A percentile compares a stretch with the other conserved stretches of the same genome.
Evolutionary conservation across 2,888 invertebrate genomes (phyloP).

Genomic region (Epistrophella euchroma): DNA sequence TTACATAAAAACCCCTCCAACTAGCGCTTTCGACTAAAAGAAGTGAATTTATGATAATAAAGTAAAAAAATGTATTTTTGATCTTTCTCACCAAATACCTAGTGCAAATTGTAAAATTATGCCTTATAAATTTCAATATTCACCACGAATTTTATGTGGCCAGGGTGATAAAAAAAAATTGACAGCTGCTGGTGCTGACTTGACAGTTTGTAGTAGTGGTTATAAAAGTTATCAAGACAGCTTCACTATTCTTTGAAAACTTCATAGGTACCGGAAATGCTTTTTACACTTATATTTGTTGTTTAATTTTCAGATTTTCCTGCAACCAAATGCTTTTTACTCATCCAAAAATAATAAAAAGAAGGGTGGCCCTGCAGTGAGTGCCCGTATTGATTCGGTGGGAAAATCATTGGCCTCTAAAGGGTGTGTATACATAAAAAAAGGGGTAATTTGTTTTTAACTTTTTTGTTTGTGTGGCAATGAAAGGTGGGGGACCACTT

Average conservation of each 20-base stretch:
- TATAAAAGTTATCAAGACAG: conserved; percentile 35
- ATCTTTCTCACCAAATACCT: not conserved
- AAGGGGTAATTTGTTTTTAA: conserved; percentile 46
- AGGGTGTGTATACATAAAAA: conserved; percentile 86
- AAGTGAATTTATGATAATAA: conserved; percentile 26
- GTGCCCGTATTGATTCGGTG: conserved; percentile 85
- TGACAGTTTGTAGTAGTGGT: conserved; percentile 26
- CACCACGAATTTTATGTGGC: conserved; percentile 19
- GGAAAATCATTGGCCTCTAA: conserved; percentile 88
- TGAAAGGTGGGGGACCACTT: conserved; percentile 13
- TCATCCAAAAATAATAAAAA: conserved; percentile 79
- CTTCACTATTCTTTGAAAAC: not conserved
- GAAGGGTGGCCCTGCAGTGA: conserved; percentile 82
- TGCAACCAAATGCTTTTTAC: conserved; percentile 74
- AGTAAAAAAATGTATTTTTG: not conserved
- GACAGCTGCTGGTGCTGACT: conserved; percentile 59
- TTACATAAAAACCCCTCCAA: conserved; percentile 27
- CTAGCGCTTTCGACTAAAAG: not conserved
- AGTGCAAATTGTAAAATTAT: not conserved
- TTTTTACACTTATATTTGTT: conserved; percentile 20
- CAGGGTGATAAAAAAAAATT: conserved; percentile 38
- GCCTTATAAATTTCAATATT: conserved; percentile 10
- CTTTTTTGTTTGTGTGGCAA: conserved; percentile 13
- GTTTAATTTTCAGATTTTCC: conserved; percentile 63
- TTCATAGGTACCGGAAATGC: conserved; percentile 27